These are phyloP conservation scores for Tympanuchus pallidicinctus DNA, from an alignment of 2,113 vertebrate genomes.

Conservation along the genomic window DNA sequence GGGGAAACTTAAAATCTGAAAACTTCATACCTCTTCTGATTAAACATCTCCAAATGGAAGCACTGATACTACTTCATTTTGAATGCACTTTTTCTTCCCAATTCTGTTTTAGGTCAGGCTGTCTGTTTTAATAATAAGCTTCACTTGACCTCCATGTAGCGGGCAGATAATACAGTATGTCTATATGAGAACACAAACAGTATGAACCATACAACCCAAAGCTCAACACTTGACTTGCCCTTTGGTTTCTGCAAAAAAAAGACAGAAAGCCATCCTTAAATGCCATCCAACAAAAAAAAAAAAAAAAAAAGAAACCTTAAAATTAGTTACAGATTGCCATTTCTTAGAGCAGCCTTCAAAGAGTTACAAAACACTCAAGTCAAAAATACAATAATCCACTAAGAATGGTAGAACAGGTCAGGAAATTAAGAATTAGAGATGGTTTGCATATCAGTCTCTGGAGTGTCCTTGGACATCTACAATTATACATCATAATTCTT, in stretches of 20 bases:
- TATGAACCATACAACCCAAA: neutral
- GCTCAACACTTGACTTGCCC: neutral
- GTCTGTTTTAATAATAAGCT: neutral
- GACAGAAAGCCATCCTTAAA: neutral
- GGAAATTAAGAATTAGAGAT: slow-evolving; percentile 30
- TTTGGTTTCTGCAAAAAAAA: neutral
- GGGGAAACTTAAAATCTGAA: neutral
- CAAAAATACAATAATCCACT: neutral
- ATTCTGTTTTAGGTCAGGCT: neutral
- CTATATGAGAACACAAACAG: neutral
- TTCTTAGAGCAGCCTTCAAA: neutral
- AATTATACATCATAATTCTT: slow-evolving; percentile 26
- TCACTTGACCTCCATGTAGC: neutral
- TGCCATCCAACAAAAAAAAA: neutral
- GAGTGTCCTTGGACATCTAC: neutral
- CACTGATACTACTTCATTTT: neutral
- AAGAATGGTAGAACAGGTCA: neutral
- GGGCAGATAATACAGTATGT: neutral
- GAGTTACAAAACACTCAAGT: neutral
- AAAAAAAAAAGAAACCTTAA: neutral
- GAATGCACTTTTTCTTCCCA: neutral
- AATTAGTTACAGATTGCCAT: neutral
- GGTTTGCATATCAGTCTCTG: slow-evolving; percentile 7
- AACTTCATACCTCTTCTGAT: neutral
- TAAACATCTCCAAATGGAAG: neutral